phyloP scores from a whole-genome alignment of 2,797 vertebrate genomes.

The Poecile montanus region DNA sequence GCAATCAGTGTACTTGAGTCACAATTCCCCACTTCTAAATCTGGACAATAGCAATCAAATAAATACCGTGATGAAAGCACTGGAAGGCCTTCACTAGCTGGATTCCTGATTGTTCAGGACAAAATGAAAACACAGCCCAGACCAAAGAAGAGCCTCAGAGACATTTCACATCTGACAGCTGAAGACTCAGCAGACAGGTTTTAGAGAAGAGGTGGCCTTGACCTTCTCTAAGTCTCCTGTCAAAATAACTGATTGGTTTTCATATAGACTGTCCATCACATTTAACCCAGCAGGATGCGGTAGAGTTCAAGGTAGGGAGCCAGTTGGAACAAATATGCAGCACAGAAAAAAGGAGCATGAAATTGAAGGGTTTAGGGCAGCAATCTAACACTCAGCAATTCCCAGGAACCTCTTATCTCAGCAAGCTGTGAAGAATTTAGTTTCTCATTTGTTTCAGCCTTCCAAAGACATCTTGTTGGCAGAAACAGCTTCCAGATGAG shows the following conservation, averaged over 20 bases:
- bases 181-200: slow-evolving; percentile 23
- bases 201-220: slow-evolving; percentile 40
- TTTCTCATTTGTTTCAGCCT: slow-evolving; percentile 69
- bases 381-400: slow-evolving; percentile 70
- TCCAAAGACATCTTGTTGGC: slow-evolving; percentile 69
- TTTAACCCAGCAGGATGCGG: slow-evolving; percentile 67
- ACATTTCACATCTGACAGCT: not conserved
- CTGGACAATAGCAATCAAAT: not conserved
- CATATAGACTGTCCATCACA: slow-evolving; percentile 53
- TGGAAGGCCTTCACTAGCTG: not conserved
- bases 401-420: slow-evolving; percentile 70
- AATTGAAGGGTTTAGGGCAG: slow-evolving; percentile 72
- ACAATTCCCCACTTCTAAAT: not conserved
- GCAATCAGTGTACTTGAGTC: not conserved
- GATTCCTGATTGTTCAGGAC: not conserved
- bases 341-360: slow-evolving; percentile 52
- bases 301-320: slow-evolving; percentile 50
- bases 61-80: not conserved
- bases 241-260: slow-evolving; percentile 60
- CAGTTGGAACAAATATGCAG: slow-evolving; percentile 70
- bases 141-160: not conserved
- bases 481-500: slow-evolving; percentile 23
- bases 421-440: slow-evolving; percentile 67
- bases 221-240: slow-evolving; percentile 30
- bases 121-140: slow-evolving; percentile 12